Conservation (phyloP, 2,888 invertebrate genomes). For the Campoletis raptor region DNA sequence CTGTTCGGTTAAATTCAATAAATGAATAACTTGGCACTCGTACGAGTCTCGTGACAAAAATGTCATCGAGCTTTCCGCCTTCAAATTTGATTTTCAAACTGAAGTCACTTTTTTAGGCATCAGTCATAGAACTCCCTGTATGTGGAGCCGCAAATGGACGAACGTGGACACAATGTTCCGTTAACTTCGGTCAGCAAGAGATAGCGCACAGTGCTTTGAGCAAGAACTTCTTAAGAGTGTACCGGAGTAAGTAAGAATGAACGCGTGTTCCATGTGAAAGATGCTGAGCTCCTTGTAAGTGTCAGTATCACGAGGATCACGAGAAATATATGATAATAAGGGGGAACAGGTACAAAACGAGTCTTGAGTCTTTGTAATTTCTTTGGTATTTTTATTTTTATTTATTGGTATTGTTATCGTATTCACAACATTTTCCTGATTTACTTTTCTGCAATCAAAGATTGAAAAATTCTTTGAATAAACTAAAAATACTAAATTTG, state of each 20-base stretch:
- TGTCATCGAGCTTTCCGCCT: background rate
- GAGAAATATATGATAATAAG: constrained; percentile 11
- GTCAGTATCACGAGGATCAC: constrained; percentile 7
- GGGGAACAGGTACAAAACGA: constrained; percentile 15
- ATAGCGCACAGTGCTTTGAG: constrained; percentile 42
- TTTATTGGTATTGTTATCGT: background rate
- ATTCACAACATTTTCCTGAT: background rate
- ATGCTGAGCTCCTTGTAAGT: constrained; percentile 28
- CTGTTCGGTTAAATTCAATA: too few relatives aligned
- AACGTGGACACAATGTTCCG: constrained; percentile 69
- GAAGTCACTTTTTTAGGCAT: background rate
- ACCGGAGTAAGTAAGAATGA: constrained; percentile 21
- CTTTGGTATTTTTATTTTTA: background rate
- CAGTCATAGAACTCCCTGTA: background rate
- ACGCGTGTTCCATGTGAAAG: constrained; percentile 21
- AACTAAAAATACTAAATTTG: background rate
- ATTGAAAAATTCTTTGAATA: background rate
- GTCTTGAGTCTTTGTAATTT: background rate
- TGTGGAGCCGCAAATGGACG: constrained; percentile 51
- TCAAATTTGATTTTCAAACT: background rate
- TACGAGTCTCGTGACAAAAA: background rate
- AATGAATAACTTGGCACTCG: too few relatives aligned
- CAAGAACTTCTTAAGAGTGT: constrained; percentile 11
- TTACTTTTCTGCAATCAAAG: background rate
- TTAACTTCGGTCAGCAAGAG: constrained; percentile 66